A percentile compares a stretch with the other conserved stretches of the same genome.
Conservation (phyloP, 2,113 vertebrate species). For the Prochilodus magdalenae region DNA sequence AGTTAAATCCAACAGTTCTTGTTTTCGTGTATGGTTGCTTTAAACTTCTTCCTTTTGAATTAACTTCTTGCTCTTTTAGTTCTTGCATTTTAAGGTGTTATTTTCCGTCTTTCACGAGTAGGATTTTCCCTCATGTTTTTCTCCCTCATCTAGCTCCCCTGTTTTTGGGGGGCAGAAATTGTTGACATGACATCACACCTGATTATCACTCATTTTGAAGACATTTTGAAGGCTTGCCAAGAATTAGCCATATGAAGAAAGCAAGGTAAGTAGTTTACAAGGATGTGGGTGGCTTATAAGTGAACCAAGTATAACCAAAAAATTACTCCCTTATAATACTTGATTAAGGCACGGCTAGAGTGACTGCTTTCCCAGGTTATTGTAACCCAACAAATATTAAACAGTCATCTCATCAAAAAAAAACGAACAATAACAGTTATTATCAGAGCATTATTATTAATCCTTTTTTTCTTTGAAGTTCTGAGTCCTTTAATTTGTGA, state of each 20-base stretch:
- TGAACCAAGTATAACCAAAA: neutral
- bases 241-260: neutral
- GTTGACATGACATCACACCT: neutral
- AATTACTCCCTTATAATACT: neutral
- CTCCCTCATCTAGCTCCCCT: neutral
- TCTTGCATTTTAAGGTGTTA: neutral
- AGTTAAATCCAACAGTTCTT: no score
- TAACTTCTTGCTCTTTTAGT: neutral
- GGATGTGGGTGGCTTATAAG: neutral
- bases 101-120: neutral
- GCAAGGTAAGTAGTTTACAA: neutral
- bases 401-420: neutral
- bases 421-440: neutral
- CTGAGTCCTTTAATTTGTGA: no score
- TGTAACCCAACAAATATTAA: no score
- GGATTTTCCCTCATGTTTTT: no score
- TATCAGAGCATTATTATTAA: neutral
- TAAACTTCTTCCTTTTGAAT: no score
- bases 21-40: no score
- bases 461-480: no score
- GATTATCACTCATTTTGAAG: conserved; percentile 1
- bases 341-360: neutral
- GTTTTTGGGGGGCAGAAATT: no score
- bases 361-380: neutral
- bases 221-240: neutral